Evolutionary conservation across 2,113 vertebrate species (phyloP).

Genomic region (Menura novaehollandiae): DNA sequence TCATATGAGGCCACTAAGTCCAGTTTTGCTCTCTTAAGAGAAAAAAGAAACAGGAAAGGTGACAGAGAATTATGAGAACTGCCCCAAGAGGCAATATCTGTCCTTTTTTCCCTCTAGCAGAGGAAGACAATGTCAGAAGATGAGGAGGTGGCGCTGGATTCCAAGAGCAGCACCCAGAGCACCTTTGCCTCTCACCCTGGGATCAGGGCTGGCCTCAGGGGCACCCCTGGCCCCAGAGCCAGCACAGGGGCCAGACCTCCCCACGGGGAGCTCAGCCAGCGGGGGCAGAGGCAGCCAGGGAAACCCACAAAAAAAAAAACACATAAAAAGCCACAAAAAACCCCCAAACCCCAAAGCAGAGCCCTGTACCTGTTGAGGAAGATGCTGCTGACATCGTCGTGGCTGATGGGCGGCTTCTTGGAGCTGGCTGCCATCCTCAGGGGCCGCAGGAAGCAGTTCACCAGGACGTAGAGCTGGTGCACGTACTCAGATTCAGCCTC

Average conservation of each 20-base stretch:
- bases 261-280: neutral
- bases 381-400: constrained; percentile 95
- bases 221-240: neutral
- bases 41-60: neutral
- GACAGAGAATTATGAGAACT: neutral
- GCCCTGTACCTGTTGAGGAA: constrained; percentile 92
- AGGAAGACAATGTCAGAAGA: neutral
- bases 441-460: constrained; percentile 94
- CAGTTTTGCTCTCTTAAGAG: neutral
- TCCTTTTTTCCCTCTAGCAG: neutral
- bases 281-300: neutral
- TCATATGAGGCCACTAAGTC: neutral
- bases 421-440: constrained; percentile 97
- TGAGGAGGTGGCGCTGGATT: neutral
- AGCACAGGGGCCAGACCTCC: neutral
- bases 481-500: constrained; percentile 97
- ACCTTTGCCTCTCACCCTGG: neutral
- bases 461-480: constrained; percentile 92
- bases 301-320: neutral
- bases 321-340: too few relatives aligned
- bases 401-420: constrained; percentile 94
- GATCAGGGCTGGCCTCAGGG: too few relatives aligned
- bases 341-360: neutral
- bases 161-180: neutral
- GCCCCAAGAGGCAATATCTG: neutral